phyloP scores from a whole-genome alignment of 2,113 vertebrate genomes.

The Chauna torquata region DNA sequence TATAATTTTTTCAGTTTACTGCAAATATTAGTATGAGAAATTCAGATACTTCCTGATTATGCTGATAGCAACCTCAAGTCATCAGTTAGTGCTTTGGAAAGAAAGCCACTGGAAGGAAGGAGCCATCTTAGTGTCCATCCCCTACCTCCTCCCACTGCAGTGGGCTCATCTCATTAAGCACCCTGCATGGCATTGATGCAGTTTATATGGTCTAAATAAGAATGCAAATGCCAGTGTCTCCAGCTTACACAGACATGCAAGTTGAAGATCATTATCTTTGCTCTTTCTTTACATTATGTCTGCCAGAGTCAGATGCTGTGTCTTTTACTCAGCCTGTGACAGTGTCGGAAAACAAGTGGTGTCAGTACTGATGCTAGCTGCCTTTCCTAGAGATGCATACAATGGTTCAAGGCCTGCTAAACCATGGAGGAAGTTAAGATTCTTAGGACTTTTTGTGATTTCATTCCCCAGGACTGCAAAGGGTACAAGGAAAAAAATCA shows the following conservation, averaged over 20 bases:
- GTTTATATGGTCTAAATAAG: neutral
- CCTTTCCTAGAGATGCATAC: neutral
- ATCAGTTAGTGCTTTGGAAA: neutral
- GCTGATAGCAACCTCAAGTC: neutral
- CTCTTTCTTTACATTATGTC: neutral
- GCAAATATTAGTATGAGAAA: neutral
- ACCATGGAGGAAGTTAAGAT: neutral
- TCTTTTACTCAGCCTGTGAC: neutral
- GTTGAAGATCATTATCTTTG: neutral
- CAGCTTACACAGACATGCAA: neutral
- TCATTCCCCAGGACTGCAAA: slow-evolving; percentile 1
- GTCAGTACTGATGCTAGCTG: neutral
- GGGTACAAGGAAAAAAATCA: slow-evolving; percentile 2
- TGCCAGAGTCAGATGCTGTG: neutral
- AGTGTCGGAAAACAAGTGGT: neutral
- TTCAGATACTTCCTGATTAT: neutral
- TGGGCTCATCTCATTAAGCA: neutral
- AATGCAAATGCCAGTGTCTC: neutral
- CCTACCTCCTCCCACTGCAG: fast-evolving
- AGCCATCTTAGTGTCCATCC: neutral
- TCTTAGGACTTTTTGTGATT: neutral
- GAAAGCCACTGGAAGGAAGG: neutral
- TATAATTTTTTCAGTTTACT: neutral
- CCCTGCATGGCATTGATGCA: fast-evolving
- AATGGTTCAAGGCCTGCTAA: neutral